Percentiles rank a stretch among this genome's conserved stretches.
phyloP scores from a whole-genome alignment of 1,140 invertebrate genomes.

The Ctenoplectra terminalis region DNA sequence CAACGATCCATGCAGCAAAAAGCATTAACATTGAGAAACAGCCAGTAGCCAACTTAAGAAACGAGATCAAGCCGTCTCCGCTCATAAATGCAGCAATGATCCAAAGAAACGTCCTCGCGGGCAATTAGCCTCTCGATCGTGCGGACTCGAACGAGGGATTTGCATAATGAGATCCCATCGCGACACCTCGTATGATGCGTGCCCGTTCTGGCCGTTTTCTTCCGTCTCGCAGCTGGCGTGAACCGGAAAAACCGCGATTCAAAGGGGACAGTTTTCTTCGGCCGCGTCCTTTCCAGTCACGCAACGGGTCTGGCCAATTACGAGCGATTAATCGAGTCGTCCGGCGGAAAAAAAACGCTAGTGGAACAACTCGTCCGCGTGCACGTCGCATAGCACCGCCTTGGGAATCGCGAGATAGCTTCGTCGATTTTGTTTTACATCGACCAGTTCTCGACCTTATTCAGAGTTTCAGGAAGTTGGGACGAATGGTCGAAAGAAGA shows the following conservation, averaged over 20 bases:
- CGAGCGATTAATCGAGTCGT: constrained; percentile 55
- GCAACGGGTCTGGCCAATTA: constrained; percentile 49
- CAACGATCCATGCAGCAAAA: background rate
- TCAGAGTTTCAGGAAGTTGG: constrained; percentile 58
- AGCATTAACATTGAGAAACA: background rate
- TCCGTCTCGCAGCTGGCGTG: constrained; percentile 3
- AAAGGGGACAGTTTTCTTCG: constrained; percentile 44
- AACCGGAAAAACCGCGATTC: constrained; percentile 30
- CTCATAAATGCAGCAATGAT: background rate
- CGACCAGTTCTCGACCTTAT: constrained; percentile 48
- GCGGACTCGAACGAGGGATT: background rate
- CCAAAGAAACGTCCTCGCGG: background rate
- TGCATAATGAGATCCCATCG: background rate
- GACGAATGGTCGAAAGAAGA: background rate
- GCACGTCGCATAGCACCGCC: constrained; percentile 37
- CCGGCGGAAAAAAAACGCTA: constrained; percentile 14
- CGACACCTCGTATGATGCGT: background rate
- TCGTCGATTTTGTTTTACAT: constrained; percentile 29
- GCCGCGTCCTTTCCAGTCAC: constrained; percentile 44
- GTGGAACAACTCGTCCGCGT: constrained; percentile 34
- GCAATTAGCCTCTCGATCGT: constrained; percentile 5
- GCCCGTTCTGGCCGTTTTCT: background rate
- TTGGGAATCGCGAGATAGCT: constrained; percentile 45
- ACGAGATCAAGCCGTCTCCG: background rate
- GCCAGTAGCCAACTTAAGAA: background rate